Conservation (phyloP, 2,888 invertebrate species). For the Metallyticus violacea region DNA sequence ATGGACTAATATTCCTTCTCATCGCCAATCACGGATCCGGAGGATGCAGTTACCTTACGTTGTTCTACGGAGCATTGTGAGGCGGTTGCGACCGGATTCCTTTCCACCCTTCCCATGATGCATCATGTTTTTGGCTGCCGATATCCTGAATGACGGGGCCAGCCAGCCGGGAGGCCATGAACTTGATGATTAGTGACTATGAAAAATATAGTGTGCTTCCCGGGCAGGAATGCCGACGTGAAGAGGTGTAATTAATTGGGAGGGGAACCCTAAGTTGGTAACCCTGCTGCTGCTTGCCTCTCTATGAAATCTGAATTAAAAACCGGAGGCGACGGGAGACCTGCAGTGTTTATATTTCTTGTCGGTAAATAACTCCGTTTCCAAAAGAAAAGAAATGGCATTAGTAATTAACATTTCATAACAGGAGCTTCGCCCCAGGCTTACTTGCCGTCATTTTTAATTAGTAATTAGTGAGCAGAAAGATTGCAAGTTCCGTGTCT, state of each 20-base stretch:
- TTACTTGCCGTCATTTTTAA: not conserved
- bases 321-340: not conserved
- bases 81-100: not conserved
- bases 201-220: not conserved
- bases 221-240: not conserved
- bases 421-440: not conserved
- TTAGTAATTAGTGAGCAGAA: too few species aligned
- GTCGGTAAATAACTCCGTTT: not conserved
- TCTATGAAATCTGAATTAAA: not conserved
- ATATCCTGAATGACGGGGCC: not conserved
- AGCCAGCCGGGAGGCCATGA: not conserved
- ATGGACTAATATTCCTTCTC: too few species aligned
- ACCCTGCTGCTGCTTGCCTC: not conserved
- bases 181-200: not conserved
- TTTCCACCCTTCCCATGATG: slow-evolving; percentile 6
- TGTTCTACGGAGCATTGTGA: not conserved
- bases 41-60: not conserved
- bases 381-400: not conserved
- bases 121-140: not conserved
- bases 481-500: too few species aligned
- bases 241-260: not conserved
- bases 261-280: not conserved
- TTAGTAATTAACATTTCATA: not conserved
- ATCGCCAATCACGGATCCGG: too few species aligned
- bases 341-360: not conserved